phyloP scores from a whole-genome alignment of 2,888 invertebrate species.

The Cephus nigrinus region DNA sequence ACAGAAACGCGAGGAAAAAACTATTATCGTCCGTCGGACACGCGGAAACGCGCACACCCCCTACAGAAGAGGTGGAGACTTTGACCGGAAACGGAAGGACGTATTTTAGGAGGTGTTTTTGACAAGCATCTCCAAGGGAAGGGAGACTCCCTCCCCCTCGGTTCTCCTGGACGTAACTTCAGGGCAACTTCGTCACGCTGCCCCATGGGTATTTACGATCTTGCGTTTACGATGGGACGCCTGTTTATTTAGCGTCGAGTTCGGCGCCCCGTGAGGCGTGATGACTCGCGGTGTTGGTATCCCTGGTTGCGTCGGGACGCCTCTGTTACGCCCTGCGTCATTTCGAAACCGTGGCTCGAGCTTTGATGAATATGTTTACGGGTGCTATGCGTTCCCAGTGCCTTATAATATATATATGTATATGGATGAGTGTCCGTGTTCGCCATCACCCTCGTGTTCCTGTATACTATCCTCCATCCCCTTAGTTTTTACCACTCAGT shows the following conservation, averaged over 20 bases:
- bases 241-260: not conserved
- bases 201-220: not conserved
- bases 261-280: not conserved
- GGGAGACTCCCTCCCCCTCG: not conserved
- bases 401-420: not conserved
- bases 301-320: not conserved
- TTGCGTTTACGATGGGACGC: not conserved
- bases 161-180: not conserved
- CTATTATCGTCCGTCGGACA: not conserved
- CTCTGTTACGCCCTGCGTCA: not conserved
- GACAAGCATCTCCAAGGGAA: not conserved
- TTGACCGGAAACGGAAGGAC: slow-evolving; percentile 21
- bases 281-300: not conserved
- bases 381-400: not conserved
- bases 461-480: not conserved
- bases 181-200: not conserved
- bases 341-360: not conserved
- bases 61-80: not conserved
- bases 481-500: not conserved
- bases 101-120: slow-evolving; percentile 2
- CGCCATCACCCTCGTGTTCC: not conserved
- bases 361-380: slow-evolving; percentile 16
- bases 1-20: not conserved
- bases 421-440: not conserved
- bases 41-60: not conserved